Conservation (phyloP, 2,888 invertebrate species). For the Volucella inanis region DNA sequence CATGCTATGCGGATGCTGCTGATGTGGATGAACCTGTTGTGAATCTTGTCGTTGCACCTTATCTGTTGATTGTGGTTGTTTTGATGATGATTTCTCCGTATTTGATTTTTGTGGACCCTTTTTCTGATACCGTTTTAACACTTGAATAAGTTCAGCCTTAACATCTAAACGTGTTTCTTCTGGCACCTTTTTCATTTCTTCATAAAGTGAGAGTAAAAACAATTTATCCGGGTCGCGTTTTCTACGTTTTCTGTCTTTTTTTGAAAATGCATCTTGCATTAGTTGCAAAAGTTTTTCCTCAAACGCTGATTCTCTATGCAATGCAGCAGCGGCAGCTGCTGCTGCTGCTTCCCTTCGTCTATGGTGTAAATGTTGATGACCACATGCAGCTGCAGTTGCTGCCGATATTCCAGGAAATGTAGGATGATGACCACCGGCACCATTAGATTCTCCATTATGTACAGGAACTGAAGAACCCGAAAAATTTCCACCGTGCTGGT, state of each 20-base stretch:
- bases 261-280: slow-evolving; percentile 82
- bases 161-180: slow-evolving; percentile 81
- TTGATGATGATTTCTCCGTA: slow-evolving; percentile 72
- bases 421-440: slow-evolving; percentile 79
- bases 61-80: slow-evolving; percentile 76
- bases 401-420: slow-evolving; percentile 77
- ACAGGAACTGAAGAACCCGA: slow-evolving; percentile 78
- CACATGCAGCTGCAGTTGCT: slow-evolving; percentile 50
- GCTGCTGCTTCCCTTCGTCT: slow-evolving; percentile 63
- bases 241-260: slow-evolving; percentile 81
- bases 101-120: slow-evolving; percentile 77
- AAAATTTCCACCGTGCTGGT: slow-evolving; percentile 78
- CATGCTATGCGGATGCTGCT: slow-evolving; percentile 81
- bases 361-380: slow-evolving; percentile 68
- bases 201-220: slow-evolving; percentile 80
- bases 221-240: slow-evolving; percentile 82
- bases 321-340: slow-evolving; percentile 76
- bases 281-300: slow-evolving; percentile 81
- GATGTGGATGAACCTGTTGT: slow-evolving; percentile 76
- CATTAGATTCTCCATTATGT: slow-evolving; percentile 77
- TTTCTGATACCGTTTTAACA: slow-evolving; percentile 81
- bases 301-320: slow-evolving; percentile 80
- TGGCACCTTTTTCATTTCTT: slow-evolving; percentile 81
- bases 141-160: slow-evolving; percentile 81
- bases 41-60: slow-evolving; percentile 65